phyloP scores from a whole-genome alignment of 1,140 invertebrate genomes.

The Drusus annulatus region DNA sequence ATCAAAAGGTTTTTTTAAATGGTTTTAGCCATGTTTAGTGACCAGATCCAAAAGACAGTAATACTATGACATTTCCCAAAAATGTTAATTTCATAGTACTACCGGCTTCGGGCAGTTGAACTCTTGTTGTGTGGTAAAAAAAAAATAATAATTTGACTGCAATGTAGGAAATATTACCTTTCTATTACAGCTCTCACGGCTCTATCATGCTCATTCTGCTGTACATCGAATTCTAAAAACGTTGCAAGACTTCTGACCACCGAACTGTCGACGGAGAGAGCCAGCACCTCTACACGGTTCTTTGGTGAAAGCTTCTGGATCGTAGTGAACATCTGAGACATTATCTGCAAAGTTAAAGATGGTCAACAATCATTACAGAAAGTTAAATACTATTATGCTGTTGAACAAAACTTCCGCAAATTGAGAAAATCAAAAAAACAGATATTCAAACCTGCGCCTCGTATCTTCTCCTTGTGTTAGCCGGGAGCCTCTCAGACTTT shows the following conservation, averaged over 20 bases:
- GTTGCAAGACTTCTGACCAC: constrained; percentile 73
- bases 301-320: constrained; percentile 73
- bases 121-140: too few relatives aligned
- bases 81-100: too few relatives aligned
- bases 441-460: constrained; percentile 69
- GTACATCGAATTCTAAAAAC: constrained; percentile 73
- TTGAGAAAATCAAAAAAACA: too few relatives aligned
- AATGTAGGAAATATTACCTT: constrained; percentile 69
- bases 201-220: constrained; percentile 70
- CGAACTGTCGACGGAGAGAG: constrained; percentile 71
- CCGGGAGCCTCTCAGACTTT: constrained; percentile 71
- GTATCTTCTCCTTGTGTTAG: constrained; percentile 66
- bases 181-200: constrained; percentile 74
- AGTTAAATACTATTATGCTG: too few relatives aligned
- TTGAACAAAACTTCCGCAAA: too few relatives aligned
- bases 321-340: constrained; percentile 71
- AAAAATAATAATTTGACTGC: background rate
- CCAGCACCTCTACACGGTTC: constrained; percentile 74
- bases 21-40: too few relatives aligned
- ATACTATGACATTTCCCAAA: too few relatives aligned
- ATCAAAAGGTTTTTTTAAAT: too few relatives aligned
- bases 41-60: too few relatives aligned
- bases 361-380: too few relatives aligned
- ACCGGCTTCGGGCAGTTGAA: too few relatives aligned
- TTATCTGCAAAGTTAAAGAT: constrained; percentile 66